A percentile compares a stretch with the other conserved stretches of the same genome.
These are phyloP conservation scores for Ictidomys tridecemlineatus DNA, from an alignment of 2,113 vertebrate genomes.

Conservation along the genomic window DNA sequence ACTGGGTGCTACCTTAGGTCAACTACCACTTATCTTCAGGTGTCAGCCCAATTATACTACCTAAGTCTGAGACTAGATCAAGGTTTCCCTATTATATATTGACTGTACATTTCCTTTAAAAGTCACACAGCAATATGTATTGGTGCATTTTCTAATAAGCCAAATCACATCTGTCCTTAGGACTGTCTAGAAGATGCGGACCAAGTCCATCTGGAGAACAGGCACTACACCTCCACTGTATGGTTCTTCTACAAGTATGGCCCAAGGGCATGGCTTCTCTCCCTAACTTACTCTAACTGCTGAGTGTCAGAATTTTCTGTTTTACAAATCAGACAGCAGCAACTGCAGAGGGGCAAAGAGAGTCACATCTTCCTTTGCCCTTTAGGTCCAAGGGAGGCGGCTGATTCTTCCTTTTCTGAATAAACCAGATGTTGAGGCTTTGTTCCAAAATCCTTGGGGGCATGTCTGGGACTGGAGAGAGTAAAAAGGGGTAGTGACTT, in stretches of 20 bases:
- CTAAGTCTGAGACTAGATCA: not conserved
- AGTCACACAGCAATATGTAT: not conserved
- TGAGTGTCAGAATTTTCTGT: not conserved
- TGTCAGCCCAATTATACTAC: not conserved
- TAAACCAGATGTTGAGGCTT: constrained; percentile 6
- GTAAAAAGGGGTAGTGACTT: not conserved
- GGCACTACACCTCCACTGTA: not conserved
- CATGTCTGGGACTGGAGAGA: not conserved
- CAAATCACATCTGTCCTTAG: not conserved
- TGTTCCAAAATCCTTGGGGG: constrained; percentile 13
- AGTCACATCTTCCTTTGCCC: not conserved
- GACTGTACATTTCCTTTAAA: not conserved
- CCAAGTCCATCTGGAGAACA: not conserved
- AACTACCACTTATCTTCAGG: not conserved
- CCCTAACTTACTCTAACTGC: not conserved
- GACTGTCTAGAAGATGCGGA: not conserved
- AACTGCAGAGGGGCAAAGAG: not conserved
- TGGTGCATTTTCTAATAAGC: not conserved
- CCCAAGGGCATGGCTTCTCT: not conserved
- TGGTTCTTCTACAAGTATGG: not conserved
- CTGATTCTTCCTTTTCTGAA: constrained; percentile 31
- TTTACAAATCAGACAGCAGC: constrained; percentile 19
- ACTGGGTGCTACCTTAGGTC: not conserved
- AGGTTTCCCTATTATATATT: not conserved
- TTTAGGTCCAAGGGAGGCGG: constrained; percentile 43